These are phyloP conservation scores for Eurystomus gularis DNA, from an alignment of 2,113 vertebrate genomes.

Conservation along the genomic window DNA sequence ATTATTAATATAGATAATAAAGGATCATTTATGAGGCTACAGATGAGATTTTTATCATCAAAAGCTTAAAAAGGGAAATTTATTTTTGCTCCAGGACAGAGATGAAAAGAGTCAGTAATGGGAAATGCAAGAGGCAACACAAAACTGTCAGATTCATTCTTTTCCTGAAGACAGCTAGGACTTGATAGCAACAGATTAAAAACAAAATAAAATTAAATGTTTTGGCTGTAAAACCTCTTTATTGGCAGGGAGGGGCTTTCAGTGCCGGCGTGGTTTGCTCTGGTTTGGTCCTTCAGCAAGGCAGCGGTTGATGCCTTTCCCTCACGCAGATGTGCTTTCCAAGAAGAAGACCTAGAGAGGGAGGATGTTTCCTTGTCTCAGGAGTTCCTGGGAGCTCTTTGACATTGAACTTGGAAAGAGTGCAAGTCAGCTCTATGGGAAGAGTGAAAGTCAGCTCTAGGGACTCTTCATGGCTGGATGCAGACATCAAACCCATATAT, in stretches of 20 bases:
- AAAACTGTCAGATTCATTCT: constrained; percentile 67
- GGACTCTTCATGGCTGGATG: background rate
- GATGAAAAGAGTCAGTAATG: constrained; percentile 68
- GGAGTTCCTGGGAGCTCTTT: background rate
- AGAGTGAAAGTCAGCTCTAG: background rate
- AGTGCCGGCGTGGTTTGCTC: background rate
- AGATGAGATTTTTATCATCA: constrained; percentile 87
- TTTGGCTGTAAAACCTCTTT: constrained; percentile 55
- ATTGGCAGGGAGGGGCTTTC: constrained; percentile 11
- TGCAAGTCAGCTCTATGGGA: background rate
- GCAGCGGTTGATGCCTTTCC: background rate
- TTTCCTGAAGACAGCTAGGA: constrained; percentile 49
- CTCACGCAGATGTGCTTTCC: background rate
- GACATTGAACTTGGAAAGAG: background rate
- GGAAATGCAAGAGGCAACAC: constrained; percentile 71
- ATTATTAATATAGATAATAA: constrained; percentile 90
- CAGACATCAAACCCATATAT: accelerated
- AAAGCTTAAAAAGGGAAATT: constrained; percentile 83
- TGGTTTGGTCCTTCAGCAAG: constrained; percentile 38
- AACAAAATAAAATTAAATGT: constrained; percentile 71
- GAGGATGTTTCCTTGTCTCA: background rate
- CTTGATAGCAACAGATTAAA: constrained; percentile 71
- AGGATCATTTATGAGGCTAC: constrained; percentile 84
- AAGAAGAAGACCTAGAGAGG: background rate
- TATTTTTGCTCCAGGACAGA: constrained; percentile 81